Base-by-base conservation (phyloP, 2,113 vertebrate genomes). In the Corydoras sp. region DNA sequence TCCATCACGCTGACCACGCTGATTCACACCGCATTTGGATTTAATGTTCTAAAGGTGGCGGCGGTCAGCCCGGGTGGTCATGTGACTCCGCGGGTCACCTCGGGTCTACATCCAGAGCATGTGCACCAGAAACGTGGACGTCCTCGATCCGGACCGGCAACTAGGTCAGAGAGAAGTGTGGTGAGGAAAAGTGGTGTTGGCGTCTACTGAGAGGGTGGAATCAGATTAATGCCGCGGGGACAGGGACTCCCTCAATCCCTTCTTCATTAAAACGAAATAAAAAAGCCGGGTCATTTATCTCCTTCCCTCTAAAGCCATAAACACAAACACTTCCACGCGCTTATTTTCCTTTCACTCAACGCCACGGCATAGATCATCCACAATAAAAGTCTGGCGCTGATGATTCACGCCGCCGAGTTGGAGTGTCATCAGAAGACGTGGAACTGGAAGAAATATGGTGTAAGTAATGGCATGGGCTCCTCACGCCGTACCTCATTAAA, bases 221-320 rank as follows among this genome's bases (percentile, higher is more conserved):
- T 83, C 76, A 74, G 56, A 71, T 84, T 74, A 79, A 77, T 73
- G 77, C 83, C 81, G 65, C 48, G 58, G 83, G 83, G 81, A 81
- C 70, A 67, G 70, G 71, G 83, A 83, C 80, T 87, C 89, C 87
- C 88, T 82, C 49, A 77, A 81, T 88, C 88, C 89, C 89, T 82
- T 86, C 86, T 89, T 90, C 87, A 88, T 90, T 90, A 89, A 90
- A 90, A 87, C 83, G 85, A 88, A 87, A 89, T 89, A 89, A 88
- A 90, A 86, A 86, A 72, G 62, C 84, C 80, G 80, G 87, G 87
- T 87, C 88, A 89, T 88, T 88, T 87, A 89, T 88, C 87, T 88
- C 84, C 72, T 85, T 88, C 77, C 82, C 81, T 75, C 76, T 79
- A 84, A 87, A 86, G 85, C 85, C 85, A 86, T 85, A 88, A 87